These are phyloP conservation scores for Gambusia yucatana DNA, from an alignment of 2,797 vertebrate species.

Conservation along the genomic window DNA sequence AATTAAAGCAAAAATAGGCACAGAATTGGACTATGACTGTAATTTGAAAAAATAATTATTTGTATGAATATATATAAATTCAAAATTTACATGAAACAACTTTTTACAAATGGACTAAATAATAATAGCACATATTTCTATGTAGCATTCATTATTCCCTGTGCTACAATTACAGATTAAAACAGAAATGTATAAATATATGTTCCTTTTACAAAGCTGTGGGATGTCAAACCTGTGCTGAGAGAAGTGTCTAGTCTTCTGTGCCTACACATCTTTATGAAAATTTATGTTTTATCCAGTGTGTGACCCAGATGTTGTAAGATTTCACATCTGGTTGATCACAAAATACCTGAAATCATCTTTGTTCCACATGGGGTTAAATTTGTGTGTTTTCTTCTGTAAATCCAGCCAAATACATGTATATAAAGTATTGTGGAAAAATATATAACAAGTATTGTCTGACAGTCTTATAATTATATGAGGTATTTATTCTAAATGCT, in stretches of 20 bases:
- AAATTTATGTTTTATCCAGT: constrained; percentile 61
- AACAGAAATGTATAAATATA: background rate
- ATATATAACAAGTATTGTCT: constrained; percentile 78
- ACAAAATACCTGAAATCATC: constrained; percentile 64
- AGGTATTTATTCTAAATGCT: constrained; percentile 85
- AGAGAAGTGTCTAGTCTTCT: constrained; percentile 54
- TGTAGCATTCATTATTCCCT: constrained; percentile 24
- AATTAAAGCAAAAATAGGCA: background rate
- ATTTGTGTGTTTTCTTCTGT: constrained; percentile 59
- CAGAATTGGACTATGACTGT: background rate
- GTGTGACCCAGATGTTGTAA: constrained; percentile 64
- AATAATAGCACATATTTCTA: constrained; percentile 25
- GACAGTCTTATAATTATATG: constrained; percentile 75
- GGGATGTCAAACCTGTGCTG: constrained; percentile 30
- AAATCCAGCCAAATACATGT: constrained; percentile 74
- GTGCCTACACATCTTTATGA: constrained; percentile 58
- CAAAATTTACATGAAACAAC: constrained; percentile 19
- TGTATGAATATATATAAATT: constrained; percentile 1
- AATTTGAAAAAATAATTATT: background rate
- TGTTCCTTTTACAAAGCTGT: constrained; percentile 27
- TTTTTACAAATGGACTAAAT: background rate
- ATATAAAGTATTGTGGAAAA: constrained; percentile 78
- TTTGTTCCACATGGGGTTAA: constrained; percentile 58
- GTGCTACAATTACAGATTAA: constrained; percentile 6
- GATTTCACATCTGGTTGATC: constrained; percentile 54